A percentile compares a stretch with the other conserved stretches of the same genome.
Evolutionary conservation across 2,888 invertebrate genomes (phyloP).

Genomic region (Lymantria dispar): DNA sequence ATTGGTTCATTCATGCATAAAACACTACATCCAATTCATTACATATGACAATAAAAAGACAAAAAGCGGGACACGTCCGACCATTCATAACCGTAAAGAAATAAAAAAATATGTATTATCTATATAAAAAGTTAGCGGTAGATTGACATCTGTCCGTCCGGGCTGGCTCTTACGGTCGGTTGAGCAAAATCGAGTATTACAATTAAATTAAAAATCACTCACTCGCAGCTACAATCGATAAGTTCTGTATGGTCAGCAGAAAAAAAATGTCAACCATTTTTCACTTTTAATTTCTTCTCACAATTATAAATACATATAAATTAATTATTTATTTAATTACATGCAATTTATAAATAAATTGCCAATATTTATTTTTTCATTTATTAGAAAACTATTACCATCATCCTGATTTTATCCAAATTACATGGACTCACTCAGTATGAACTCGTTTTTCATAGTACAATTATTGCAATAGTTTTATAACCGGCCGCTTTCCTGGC

Average conservation of each 20-base stretch:
- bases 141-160: conserved; percentile 75
- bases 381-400: too few relatives aligned
- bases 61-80: conserved; percentile 38
- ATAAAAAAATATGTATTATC: conserved; percentile 30
- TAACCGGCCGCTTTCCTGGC: too few relatives aligned
- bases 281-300: neutral
- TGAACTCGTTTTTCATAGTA: too few relatives aligned
- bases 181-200: conserved; percentile 79
- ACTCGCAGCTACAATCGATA: conserved; percentile 61
- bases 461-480: too few relatives aligned
- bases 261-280: conserved; percentile 18
- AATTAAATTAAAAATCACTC: conserved; percentile 82
- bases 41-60: conserved; percentile 61
- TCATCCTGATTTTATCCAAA: too few relatives aligned
- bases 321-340: too few relatives aligned
- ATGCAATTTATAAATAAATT: too few relatives aligned
- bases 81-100: conserved; percentile 48
- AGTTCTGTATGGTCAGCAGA: conserved; percentile 52
- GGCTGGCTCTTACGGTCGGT: conserved; percentile 61
- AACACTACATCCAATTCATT: conserved; percentile 44
- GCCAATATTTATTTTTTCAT: too few relatives aligned
- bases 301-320: too few relatives aligned
- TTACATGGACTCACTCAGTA: too few relatives aligned
- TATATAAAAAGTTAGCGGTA: conserved; percentile 50
- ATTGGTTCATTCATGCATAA: neutral